Percentiles rank a stretch among this genome's conserved stretches.
Evolutionary conservation across 2,113 vertebrate species (phyloP).

Genomic region (Gyps fulvus): DNA sequence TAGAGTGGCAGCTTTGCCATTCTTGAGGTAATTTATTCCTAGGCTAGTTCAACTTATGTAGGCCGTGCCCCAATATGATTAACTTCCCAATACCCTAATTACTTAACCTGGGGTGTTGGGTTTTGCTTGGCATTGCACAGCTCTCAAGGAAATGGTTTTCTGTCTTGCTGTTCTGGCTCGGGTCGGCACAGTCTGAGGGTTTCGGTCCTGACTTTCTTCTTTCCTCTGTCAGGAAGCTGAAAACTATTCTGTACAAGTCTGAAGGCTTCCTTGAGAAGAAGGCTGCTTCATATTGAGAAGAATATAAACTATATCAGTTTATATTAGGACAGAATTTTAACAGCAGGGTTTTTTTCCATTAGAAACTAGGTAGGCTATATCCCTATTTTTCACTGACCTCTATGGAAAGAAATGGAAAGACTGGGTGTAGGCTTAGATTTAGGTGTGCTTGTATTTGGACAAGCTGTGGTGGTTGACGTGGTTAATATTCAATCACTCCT

Average conservation of each 20-base stretch:
- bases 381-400: not conserved
- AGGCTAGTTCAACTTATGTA: not conserved
- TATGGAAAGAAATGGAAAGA: not conserved
- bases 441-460: not conserved
- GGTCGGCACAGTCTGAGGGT: fast-evolving
- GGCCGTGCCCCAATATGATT: not conserved
- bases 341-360: not conserved
- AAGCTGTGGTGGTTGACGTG: not conserved
- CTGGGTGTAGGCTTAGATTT: not conserved
- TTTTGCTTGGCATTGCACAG: not conserved
- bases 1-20: not conserved
- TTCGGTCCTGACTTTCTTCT: not conserved
- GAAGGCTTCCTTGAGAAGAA: not conserved
- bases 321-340: not conserved
- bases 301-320: not conserved
- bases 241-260: not conserved
- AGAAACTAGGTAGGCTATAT: not conserved
- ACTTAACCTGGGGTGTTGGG: not conserved
- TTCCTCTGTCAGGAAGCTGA: not conserved
- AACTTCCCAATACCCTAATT: not conserved
- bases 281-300: not conserved
- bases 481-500: not conserved
- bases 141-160: not conserved
- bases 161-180: not conserved
- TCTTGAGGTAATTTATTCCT: not conserved